phyloP scores from a whole-genome alignment of 2,888 invertebrate genomes.

The Acleris laterana region DNA sequence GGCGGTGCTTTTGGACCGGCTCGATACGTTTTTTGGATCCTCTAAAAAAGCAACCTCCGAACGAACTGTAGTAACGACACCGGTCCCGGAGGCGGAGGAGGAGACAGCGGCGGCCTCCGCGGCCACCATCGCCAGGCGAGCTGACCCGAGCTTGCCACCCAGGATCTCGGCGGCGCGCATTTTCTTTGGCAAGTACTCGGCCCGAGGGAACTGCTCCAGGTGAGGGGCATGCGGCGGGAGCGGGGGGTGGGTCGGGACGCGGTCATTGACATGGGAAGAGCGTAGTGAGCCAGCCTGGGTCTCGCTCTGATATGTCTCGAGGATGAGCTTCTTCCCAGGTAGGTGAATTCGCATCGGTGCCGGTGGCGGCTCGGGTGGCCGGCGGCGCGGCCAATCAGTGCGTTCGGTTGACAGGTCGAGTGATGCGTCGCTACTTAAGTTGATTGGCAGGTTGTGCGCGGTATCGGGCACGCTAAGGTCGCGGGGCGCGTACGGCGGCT shows the following conservation, averaged over 20 bases:
- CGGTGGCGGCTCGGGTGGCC: constrained; percentile 67
- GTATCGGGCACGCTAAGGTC: constrained; percentile 66
- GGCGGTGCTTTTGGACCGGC: constrained; percentile 84
- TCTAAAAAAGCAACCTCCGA: constrained; percentile 79
- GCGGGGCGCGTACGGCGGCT: constrained; percentile 59
- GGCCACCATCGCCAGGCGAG: constrained; percentile 54
- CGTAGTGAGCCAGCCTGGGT: constrained; percentile 63
- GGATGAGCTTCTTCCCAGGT: constrained; percentile 79
- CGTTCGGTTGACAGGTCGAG: constrained; percentile 75
- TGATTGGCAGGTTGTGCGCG: constrained; percentile 75
- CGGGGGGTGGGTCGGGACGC: constrained; percentile 38
- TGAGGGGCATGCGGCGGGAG: constrained; percentile 40
- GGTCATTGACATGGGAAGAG: constrained; percentile 48
- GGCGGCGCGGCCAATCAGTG: constrained; percentile 69
- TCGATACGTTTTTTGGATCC: constrained; percentile 84
- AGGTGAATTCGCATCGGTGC: constrained; percentile 63
- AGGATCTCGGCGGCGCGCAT: constrained; percentile 81
- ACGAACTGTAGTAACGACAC: constrained; percentile 54
- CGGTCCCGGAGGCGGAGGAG: constrained; percentile 48
- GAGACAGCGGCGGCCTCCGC: constrained; percentile 48
- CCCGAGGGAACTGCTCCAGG: constrained; percentile 60
- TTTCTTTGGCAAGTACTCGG: constrained; percentile 79
- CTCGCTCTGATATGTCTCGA: constrained; percentile 79
- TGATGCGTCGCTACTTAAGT: constrained; percentile 77
- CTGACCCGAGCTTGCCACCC: constrained; percentile 71